These are phyloP conservation scores for Lathamus discolor DNA, from an alignment of 2,113 vertebrate species.

Conservation along the genomic window DNA sequence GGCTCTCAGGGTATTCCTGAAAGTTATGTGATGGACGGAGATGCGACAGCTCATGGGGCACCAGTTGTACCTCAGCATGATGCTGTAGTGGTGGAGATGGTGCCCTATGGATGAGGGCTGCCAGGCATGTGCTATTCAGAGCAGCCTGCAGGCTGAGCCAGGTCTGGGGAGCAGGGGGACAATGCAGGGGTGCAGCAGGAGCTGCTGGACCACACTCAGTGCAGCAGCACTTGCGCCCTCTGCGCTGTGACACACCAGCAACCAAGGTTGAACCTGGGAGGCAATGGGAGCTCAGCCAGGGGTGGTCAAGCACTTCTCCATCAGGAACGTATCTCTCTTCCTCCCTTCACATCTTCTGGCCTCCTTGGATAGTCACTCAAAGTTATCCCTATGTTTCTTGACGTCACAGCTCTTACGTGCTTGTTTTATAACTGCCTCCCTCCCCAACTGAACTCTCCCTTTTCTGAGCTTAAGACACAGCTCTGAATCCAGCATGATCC, in stretches of 20 bases:
- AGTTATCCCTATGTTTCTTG: background rate
- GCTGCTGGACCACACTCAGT: background rate
- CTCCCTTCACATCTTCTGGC: background rate
- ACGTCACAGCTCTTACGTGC: background rate
- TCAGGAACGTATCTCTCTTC: background rate
- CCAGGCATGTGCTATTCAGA: background rate
- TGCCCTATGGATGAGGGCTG: background rate
- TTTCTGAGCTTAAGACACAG: background rate
- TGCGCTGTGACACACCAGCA: background rate
- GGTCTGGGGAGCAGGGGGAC: background rate
- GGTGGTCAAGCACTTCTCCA: background rate
- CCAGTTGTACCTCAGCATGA: too few species aligned
- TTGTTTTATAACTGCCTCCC: background rate
- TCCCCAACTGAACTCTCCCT: background rate
- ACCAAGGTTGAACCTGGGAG: background rate
- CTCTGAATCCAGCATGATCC: background rate
- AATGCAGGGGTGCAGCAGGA: background rate
- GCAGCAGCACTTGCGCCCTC: background rate
- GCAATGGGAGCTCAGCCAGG: background rate
- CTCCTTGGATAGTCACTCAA: background rate
- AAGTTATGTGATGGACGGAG: fast-evolving
- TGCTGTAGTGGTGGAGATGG: background rate
- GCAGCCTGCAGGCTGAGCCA: background rate
- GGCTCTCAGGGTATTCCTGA: background rate
- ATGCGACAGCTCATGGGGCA: background rate